Base-by-base conservation (phyloP, 2,797 vertebrate species). In the Pseudochaenichthys georgianus region DNA sequence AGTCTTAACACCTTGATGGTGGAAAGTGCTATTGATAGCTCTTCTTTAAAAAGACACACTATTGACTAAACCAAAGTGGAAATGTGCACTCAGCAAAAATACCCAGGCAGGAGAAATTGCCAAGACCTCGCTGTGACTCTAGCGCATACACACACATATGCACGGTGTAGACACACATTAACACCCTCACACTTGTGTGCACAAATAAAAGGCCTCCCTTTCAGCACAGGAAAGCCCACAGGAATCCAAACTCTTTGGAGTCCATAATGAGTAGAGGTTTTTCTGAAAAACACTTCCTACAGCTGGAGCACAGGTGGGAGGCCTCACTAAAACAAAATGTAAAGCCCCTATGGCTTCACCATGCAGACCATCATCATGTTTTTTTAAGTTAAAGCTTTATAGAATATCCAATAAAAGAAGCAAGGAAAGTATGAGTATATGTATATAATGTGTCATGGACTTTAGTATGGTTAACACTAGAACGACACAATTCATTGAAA, bases 51-150 rank as follows among this genome's bases (percentile, higher is more conserved):
- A 88, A 87, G 78, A 78, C 73, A 81, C 59, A 74, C 78, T 83
- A 90, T 87, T 88, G 89, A 92, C 86, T 80, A 59, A 74, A 78
- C 62, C 52, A 15, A 73, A 63, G 85, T 82, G 89, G 90, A 95
- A 94, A 93, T 61, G 82, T 86, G 53, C 28, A 86, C 86, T 94
- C 94, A 93, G 94, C 94, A 93, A 67, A 95, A 93, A 88, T 75
- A 60, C 74, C 71, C 64, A 80, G 50, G 79, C 70, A 60, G 73
- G 79, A 80, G 62, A 84, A 81, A 90, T 81, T 85, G 74, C 64
- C 75, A 58, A 77, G 82, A 80, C 85, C 87, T 70, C 75, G 43
- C 31, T 58, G 77, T 64, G 79, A 81, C 83, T 80, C 70, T 28
- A 52, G n/a, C n/a, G 13, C 71, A 60, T 23, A 59, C 41, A 45